Percentiles rank a stretch among this genome's conserved stretches.
phyloP scores from a whole-genome alignment of 2,797 vertebrate species.

The Cheirogaleus major region DNA sequence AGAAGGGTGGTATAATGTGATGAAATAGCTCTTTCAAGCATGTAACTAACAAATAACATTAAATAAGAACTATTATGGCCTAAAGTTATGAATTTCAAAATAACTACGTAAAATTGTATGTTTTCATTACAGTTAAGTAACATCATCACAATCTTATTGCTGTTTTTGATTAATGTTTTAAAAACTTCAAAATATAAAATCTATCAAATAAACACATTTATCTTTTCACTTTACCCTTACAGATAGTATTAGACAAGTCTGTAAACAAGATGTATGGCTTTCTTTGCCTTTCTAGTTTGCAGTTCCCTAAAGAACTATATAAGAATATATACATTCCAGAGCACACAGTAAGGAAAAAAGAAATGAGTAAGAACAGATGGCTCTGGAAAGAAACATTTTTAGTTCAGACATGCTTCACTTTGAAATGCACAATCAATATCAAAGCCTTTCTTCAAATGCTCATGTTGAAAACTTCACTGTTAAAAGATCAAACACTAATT shows the following conservation, averaged over 20 bases:
- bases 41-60: slow-evolving; percentile 38
- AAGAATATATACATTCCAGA: slow-evolving; percentile 76
- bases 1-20: slow-evolving; percentile 27
- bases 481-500: slow-evolving; percentile 65
- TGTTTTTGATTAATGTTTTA: slow-evolving; percentile 60
- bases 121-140: slow-evolving; percentile 58
- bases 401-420: slow-evolving; percentile 56
- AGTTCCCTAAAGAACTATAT: slow-evolving; percentile 75
- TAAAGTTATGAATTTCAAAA: slow-evolving; percentile 57
- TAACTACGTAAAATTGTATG: background rate
- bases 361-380: slow-evolving; percentile 74
- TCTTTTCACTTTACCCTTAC: slow-evolving; percentile 72
- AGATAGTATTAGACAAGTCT: slow-evolving; percentile 80
- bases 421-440: slow-evolving; percentile 67
- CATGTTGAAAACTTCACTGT: slow-evolving; percentile 49
- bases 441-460: slow-evolving; percentile 64
- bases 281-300: slow-evolving; percentile 74
- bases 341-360: slow-evolving; percentile 74
- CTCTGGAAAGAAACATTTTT: slow-evolving; percentile 69
- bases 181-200: slow-evolving; percentile 71
- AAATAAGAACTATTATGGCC: slow-evolving; percentile 48
- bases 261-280: slow-evolving; percentile 83
- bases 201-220: slow-evolving; percentile 75
- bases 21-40: slow-evolving; percentile 35
- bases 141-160: slow-evolving; percentile 50